phyloP scores from a whole-genome alignment of 2,888 invertebrate species.

The Troides oblongomaculatus region DNA sequence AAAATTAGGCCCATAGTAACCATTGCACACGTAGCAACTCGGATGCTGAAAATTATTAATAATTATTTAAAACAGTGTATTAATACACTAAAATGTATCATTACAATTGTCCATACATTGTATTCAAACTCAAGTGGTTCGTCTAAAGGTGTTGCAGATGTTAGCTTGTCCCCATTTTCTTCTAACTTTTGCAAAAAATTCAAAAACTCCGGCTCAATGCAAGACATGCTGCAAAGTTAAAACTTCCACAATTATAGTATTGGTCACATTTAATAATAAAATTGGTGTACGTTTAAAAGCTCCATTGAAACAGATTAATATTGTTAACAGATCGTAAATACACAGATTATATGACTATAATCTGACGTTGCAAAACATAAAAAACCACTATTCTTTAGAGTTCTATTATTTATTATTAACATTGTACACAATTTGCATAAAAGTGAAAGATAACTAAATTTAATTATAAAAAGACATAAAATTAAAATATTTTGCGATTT shows the following conservation, averaged over 20 bases:
- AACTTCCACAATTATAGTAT: neutral
- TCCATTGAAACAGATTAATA: too few relatives aligned
- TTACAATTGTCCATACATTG: conserved; percentile 50
- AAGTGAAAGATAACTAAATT: too few relatives aligned
- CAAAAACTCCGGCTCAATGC: conserved; percentile 63
- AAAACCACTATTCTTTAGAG: too few relatives aligned
- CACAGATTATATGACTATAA: too few relatives aligned
- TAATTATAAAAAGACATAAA: too few relatives aligned
- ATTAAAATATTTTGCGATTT: too few relatives aligned
- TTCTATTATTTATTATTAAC: too few relatives aligned
- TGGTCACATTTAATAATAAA: neutral
- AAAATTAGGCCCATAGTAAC: conserved; percentile 95
- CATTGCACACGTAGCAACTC: conserved; percentile 91
- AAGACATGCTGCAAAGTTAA: conserved; percentile 11
- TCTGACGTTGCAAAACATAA: too few relatives aligned
- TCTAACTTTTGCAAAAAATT: conserved; percentile 67
- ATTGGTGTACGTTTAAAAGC: neutral
- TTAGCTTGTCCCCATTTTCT: conserved; percentile 67
- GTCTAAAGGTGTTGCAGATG: conserved; percentile 50
- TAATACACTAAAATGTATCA: neutral
- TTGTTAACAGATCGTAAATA: too few relatives aligned
- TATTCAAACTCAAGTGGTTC: conserved; percentile 67
- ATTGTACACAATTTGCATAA: too few relatives aligned
- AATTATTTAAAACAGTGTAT: neutral
- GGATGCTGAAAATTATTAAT: conserved; percentile 77